phyloP scores from a whole-genome alignment of 1,140 invertebrate species.

The Dolichoris vasculosae region DNA sequence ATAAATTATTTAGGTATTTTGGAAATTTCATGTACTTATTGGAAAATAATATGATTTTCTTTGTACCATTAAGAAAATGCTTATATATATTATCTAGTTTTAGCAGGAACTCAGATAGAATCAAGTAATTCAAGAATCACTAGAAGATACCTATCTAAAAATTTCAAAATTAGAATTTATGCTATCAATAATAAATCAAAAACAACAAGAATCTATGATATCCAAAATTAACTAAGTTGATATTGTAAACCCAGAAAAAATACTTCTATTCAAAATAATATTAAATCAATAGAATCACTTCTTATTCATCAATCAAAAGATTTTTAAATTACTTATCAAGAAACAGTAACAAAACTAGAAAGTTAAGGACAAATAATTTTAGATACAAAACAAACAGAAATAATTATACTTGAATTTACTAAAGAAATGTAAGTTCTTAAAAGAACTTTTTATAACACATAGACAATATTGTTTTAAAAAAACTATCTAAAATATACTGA shows the following conservation, averaged over 20 bases:
- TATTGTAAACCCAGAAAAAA: neutral
- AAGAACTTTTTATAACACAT: neutral
- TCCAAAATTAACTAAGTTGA: neutral
- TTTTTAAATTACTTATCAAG: neutral
- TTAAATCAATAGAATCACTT: neutral
- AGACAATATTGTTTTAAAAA: neutral
- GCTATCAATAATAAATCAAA: neutral
- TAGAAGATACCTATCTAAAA: slow-evolving; percentile 11
- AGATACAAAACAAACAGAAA: slow-evolving; percentile 22
- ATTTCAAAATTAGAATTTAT: slow-evolving; percentile 8
- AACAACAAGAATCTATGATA: neutral
- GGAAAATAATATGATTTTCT: neutral
- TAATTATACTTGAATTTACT: neutral
- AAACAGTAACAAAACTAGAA: neutral
- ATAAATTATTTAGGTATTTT: too few relatives aligned
- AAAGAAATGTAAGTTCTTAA: slow-evolving; percentile 14
- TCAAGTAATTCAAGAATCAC: neutral
- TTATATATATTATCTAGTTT: slow-evolving; percentile 29
- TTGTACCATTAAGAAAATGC: slow-evolving; percentile 9
- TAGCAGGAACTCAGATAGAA: slow-evolving; percentile 13
- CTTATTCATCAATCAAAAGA: neutral
- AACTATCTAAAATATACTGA: neutral
- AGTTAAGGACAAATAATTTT: neutral
- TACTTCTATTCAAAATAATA: neutral
- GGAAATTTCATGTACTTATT: too few relatives aligned